Evolutionary conservation across 2,113 vertebrate genomes (phyloP).

Genomic region (Sapayoa aenigma): DNA sequence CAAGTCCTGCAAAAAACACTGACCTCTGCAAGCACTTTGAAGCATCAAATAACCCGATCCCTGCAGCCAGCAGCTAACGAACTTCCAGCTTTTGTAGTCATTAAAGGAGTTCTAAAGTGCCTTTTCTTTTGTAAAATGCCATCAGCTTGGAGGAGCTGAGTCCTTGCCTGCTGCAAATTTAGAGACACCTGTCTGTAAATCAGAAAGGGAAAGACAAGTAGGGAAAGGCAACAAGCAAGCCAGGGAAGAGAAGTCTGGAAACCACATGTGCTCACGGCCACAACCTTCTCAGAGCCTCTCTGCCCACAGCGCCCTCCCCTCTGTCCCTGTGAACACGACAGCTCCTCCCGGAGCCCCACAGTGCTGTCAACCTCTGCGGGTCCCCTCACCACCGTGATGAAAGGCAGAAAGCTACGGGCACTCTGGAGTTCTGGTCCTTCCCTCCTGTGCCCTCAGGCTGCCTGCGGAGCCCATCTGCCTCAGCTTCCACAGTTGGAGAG

Average conservation of each 20-base stretch:
- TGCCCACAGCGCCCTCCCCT: not conserved
- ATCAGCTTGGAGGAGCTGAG: not conserved
- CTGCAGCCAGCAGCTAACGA: not conserved
- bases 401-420: constrained; percentile 39
- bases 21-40: not conserved
- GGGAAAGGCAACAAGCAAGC: not conserved
- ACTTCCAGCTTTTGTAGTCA: not conserved
- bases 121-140: not conserved
- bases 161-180: not conserved
- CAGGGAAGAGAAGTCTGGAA: not conserved
- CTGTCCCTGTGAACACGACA: not conserved
- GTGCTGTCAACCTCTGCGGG: not conserved
- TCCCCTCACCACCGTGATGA: constrained; percentile 16
- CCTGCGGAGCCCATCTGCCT: constrained; percentile 71
- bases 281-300: fast-evolving
- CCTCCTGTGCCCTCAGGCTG: constrained; percentile 70
- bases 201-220: not conserved
- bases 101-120: not conserved
- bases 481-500: constrained; percentile 24
- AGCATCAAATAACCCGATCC: not conserved
- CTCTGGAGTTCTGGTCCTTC: constrained; percentile 19
- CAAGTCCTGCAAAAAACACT: not conserved
- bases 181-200: not conserved
- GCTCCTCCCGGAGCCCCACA: not conserved
- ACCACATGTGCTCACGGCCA: fast-evolving